Evolutionary conservation across 2,113 vertebrate genomes (phyloP).

Genomic region (Dryoscopus gambensis): DNA sequence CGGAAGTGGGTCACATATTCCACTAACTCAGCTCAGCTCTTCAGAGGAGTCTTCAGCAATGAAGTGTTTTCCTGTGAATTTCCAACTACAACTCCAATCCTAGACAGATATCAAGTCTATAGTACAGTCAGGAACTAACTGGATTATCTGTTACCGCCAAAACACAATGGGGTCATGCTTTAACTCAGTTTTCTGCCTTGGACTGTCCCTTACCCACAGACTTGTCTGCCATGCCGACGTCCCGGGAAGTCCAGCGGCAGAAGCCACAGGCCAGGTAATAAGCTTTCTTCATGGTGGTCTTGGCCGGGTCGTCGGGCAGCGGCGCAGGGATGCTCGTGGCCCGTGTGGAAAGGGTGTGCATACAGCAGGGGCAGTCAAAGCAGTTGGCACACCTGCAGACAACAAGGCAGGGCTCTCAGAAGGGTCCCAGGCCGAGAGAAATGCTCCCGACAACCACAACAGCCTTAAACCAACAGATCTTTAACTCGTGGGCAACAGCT

Average conservation of each 20-base stretch:
- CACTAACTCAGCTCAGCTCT: background rate
- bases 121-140: rapidly evolving
- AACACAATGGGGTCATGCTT: background rate
- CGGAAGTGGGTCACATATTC: background rate
- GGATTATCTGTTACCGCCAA: background rate
- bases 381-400: constrained; percentile 91
- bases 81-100: background rate
- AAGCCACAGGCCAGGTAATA: constrained; percentile 98
- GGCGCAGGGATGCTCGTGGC: constrained; percentile 95
- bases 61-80: background rate
- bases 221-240: constrained; percentile 98
- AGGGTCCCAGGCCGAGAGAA: background rate
- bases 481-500: background rate
- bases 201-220: constrained; percentile 85
- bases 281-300: constrained; percentile 97
- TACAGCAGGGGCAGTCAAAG: constrained; percentile 97
- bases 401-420: background rate
- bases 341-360: constrained; percentile 96
- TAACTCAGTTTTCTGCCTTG: background rate
- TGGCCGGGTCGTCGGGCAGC: constrained; percentile 92
- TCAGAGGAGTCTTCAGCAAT: background rate
- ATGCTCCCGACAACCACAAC: background rate
- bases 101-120: rapidly evolving
- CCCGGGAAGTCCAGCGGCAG: constrained; percentile 97
- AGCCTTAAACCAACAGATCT: background rate